Evolutionary conservation across 1,140 invertebrate genomes (phyloP), one percentile per base, ranked within the genome.

Genomic region (Elysia chlorotica): DNA sequence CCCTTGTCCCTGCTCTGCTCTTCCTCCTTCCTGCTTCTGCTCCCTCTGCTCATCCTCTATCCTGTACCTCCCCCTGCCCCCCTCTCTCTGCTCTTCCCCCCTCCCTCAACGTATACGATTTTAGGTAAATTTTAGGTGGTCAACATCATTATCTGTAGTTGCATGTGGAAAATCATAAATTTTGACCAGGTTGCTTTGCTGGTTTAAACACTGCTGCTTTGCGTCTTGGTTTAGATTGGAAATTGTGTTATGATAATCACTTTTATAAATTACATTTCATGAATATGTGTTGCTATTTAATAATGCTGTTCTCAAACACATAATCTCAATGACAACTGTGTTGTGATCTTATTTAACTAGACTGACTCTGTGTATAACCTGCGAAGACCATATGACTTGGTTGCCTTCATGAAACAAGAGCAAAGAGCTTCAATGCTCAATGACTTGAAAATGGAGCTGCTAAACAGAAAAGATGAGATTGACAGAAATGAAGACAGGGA

Each of bases 381-480:
- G 86, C 90, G 91, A 41, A 88, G 92, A 66, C 93, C 94, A 0
- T 91, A 95, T 83, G 93, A 96, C 86, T 87, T 96, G 31, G 85
- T 95, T 57, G 91, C 92, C 0, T 92, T 96, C 83, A 86, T 95
- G 79, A 92, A 94, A 36, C 94, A 96, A 89, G 94, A 95, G 81
- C 90, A 91, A 65, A 85, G 92, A 31, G 90, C 90, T 79, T 87
- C 90, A 57, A 89, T 90, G 75, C 89, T 93, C 31, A 89, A 92
- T 74, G 88, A 89, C 38, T 84, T 94, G 28, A 92, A 92, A 79
- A 86, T 91, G 76, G 91, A 93, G 78, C 88, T 94, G 37, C 83
- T 91, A 6, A 87, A 85, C 4, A 90, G 91, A 56, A 93, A 93
- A 86, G 87, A 88, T 62, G 87, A 89, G 3, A 92, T 94, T 75